Conservation (phyloP, 1,140 invertebrate species). For the Apis mellifera region Amel_HAv3.1 CM009932.2:16054501-16055000, state of each 20-base stretch:
- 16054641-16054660: slow-evolving; percentile 86
- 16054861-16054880: slow-evolving; percentile 82
- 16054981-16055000: slow-evolving; percentile 86
- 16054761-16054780: slow-evolving; percentile 89
- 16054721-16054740: slow-evolving; percentile 88
- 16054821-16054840: slow-evolving; percentile 85
- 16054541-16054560: slow-evolving; percentile 86
- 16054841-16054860: slow-evolving; percentile 85
- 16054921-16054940: slow-evolving; percentile 80
- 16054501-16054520: slow-evolving; percentile 84
- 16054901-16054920: slow-evolving; percentile 80
- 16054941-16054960: slow-evolving; percentile 86
- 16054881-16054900: slow-evolving; percentile 75
- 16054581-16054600: slow-evolving; percentile 89
- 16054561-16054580: slow-evolving; percentile 86
- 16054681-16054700: slow-evolving; percentile 85
- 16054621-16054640: slow-evolving; percentile 84
- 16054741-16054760: slow-evolving; percentile 89
- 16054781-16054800: slow-evolving; percentile 83
- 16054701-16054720: slow-evolving; percentile 83
- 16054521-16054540: slow-evolving; percentile 83
- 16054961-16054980: slow-evolving; percentile 87
- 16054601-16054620: slow-evolving; percentile 88
- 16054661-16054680: slow-evolving; percentile 84
- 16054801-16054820: slow-evolving; percentile 85